phyloP scores from a whole-genome alignment of 2,113 vertebrate species.

The Anarrhichthys ocellatus region DNA sequence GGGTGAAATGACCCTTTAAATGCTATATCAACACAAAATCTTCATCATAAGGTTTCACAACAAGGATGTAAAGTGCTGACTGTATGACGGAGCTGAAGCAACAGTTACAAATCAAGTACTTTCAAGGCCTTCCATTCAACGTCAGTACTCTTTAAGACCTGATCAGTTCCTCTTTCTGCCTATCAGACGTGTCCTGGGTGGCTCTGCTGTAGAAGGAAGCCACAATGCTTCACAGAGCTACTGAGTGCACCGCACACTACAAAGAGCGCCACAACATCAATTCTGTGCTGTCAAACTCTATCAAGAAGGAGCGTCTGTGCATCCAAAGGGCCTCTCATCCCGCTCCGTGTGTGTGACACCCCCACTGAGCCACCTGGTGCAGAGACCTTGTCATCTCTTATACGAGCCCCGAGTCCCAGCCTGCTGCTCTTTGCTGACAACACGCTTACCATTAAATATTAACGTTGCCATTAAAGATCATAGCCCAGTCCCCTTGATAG shows the following conservation, averaged over 20 bases:
- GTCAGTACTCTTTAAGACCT: background rate
- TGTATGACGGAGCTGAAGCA: conserved; percentile 4
- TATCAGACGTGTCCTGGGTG: conserved; percentile 2
- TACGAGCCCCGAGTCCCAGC: conserved; percentile 40
- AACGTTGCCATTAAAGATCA: conserved; percentile 78
- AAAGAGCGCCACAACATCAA: conserved; percentile 55
- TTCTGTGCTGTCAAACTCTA: conserved; percentile 45
- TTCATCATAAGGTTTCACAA: background rate
- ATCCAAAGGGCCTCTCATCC: conserved; percentile 46
- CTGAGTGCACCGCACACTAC: conserved; percentile 26
- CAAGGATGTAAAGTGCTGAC: background rate
- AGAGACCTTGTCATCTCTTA: conserved; percentile 64
- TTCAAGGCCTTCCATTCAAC: background rate
- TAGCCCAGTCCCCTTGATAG: conserved; percentile 65
- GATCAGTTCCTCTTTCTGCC: conserved; percentile 6
- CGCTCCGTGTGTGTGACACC: conserved; percentile 31
- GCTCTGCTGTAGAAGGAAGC: conserved; percentile 17
- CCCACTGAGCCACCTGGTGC: conserved; percentile 62
- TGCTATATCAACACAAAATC: background rate
- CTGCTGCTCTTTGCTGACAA: conserved; percentile 66
- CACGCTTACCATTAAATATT: conserved; percentile 78
- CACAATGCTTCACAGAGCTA: conserved; percentile 20
- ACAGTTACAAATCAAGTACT: conserved; percentile 1
- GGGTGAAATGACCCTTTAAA: background rate
- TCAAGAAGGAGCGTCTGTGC: conserved; percentile 42